Base-by-base conservation (phyloP, 2,888 invertebrate species). In the Amphipyra tragopoginis region DNA sequence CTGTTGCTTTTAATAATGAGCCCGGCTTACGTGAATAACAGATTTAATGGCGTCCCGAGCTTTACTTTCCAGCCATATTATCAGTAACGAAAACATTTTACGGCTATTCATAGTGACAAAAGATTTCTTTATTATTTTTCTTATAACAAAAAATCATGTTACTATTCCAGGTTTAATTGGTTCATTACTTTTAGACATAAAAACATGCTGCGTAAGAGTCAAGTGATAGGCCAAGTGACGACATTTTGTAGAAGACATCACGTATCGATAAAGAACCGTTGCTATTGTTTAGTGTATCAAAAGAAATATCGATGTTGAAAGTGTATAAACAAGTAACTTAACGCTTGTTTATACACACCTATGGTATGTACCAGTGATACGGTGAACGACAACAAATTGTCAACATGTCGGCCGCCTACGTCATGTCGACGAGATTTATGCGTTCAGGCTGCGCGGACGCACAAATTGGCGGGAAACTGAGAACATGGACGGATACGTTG, bases 381-480 rank as follows among this genome's bases (percentile, higher is more conserved):
- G 60, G 73, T 77, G 75, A 75, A 80, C 78, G 81, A 80, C 81
- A 76, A 85, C 91, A 92, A 92, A 93, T 93, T 91, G 93, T 92
- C 93, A 92, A 89, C 91, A 86, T 91, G 93, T 91, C 87, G 75
- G 69, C 89, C 93, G 93, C 93, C 93, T 90, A 93, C 93, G 84
- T 89, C 87, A 89, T 87, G 93, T 92, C 91, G 77, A 61, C 68
- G 77, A 90, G 92, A 94, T 93, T 93, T 93, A 93, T 93, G 89
- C 87, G 87, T 87, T 83, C 83, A 74, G 77, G 70, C 84, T 84
- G 86, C 83, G 85, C 88, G 85, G 89, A 90, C 92, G 89, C 92
- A 90, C 93, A 93, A 94, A 93, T 93, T 93, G 93, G 90, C 90
- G 86, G 86, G 85, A 86, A 90, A 86, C 87, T 81, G 76, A 80